Base-by-base conservation (phyloP, 2,888 invertebrate genomes). In the Syritta pipiens region DNA sequence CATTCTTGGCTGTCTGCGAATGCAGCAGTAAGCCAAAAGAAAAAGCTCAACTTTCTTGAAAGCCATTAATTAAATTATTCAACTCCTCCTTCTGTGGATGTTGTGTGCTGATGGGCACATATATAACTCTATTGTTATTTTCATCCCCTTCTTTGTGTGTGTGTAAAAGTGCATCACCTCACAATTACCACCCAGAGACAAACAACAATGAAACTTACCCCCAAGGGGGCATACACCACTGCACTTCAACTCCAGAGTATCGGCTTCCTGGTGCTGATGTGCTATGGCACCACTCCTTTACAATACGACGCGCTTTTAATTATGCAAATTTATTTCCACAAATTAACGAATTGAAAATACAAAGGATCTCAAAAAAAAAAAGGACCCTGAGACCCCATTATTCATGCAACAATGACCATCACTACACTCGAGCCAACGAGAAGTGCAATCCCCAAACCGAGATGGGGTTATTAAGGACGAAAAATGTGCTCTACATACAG, bases 271-370 rank as follows among this genome's bases (percentile, higher is more conserved):
- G 20, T 12, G 4, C 17, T 37, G 17, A 7, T 28, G n/a, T n/a
- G n/a, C n/a, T n/a, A n/a, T n/a, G n/a, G n/a, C n/a, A n/a, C n/a
- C n/a, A n/a, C n/a, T n/a, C n/a, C 10, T 17, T 26, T 17, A 9
- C 12, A 44, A 12, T 10, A 26, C 37, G 9, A 37, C 17, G 24
- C 40, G 28, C 26, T 26, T 42, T 57, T 42, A 57, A 57, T 42
- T 57, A 57, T 42, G 42, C 42, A 57, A 57, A 42, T 57, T 42
- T 6, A 12, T 57, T 42, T 37, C 24, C n/a, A 17, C 26, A 28
- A 55, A 40, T 40, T 40, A 55, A 40, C 37, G 26, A 26, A 19
- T 40, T 17, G 19, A 55, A 10, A 19, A 1, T 14, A 40, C 37
- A 24, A 53, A n/a, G n/a, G 6, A 26, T 12, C 4, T 17, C 24